Evolutionary conservation across 2,888 invertebrate genomes (phyloP).

Genomic region (Mythimna lalbum): DNA sequence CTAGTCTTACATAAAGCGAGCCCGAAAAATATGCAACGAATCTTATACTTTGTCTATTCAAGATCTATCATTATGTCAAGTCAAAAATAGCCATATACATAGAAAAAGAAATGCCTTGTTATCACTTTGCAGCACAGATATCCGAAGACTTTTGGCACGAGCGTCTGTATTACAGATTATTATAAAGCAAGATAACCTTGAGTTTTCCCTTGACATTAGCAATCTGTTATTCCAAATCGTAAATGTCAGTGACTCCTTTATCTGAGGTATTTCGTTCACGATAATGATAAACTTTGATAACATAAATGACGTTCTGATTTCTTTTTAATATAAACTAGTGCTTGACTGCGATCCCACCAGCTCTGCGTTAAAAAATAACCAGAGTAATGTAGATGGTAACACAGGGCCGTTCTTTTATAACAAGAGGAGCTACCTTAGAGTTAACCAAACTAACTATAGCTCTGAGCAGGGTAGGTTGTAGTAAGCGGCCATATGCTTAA

Average conservation of each 20-base stretch:
- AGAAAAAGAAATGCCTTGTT: conserved; percentile 4
- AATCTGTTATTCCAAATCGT: conserved; percentile 55
- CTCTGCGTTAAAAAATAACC: too few species aligned
- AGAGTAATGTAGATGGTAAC: too few species aligned
- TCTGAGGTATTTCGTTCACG: conserved; percentile 57
- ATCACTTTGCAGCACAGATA: conserved; percentile 9
- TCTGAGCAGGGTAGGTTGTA: too few species aligned
- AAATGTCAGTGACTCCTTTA: conserved; percentile 69
- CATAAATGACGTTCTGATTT: conserved; percentile 15
- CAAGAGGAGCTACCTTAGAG: too few species aligned
- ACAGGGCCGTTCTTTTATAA: too few species aligned
- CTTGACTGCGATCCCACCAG: too few species aligned
- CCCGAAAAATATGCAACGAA: too few species aligned
- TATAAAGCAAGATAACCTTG: conserved; percentile 58
- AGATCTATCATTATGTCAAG: conserved; percentile 3
- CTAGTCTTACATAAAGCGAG: too few species aligned
- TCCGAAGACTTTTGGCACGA: conserved; percentile 44
- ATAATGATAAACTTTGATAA: conserved; percentile 60
- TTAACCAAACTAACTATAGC: too few species aligned
- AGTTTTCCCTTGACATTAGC: conserved; percentile 67
- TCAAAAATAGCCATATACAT: not conserved
- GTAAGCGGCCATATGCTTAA: too few species aligned
- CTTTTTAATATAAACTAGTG: too few species aligned
- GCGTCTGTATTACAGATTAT: conserved; percentile 22
- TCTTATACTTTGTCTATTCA: too few species aligned